Evolutionary conservation across 2,797 vertebrate species (phyloP), one percentile per base, ranked within the genome.

Genomic region (Sebastes minor): DNA sequence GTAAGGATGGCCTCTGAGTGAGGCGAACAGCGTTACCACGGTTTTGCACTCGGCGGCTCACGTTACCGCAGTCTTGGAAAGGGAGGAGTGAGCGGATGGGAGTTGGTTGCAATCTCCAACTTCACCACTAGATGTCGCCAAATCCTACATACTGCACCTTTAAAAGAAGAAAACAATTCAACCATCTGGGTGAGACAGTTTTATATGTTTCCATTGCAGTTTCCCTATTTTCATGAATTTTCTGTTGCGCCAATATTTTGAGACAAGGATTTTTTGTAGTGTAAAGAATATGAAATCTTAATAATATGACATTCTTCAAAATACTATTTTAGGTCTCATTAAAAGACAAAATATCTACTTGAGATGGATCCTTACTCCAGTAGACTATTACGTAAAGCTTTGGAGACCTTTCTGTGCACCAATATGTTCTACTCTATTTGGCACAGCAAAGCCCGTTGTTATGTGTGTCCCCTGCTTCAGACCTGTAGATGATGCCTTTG

Each of bases 401-500:
- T n/a, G 3, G 25, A 61, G 4, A 57, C 23, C 5, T 61, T 65
- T 35, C 12, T 62, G 53, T 75, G 52, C 25, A 55, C 12, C 33
- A 16, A 52, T 35, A 38, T 38, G 30, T 30, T 76, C 14, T 32
- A 25, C 7, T 74, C 22, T 49, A 20, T 46, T 9, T 56, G 14
- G 10, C 3, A 38, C 13, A 33, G 20, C 13, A 20, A 3, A 22
- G 59, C 42, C 3, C 22, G 18, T 2, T 42, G 16, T 33, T 46
- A 33, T 62, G 30, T 68, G 66, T 64, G 61, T 35, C 46, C 4
- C 25, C 38, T 28, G 42, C 52, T 5, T 78, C 96, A 94, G 82
- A 99, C 98, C 98, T 95, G 93, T 99, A 99, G 93, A 99, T 95
- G 91, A 99, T 97, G 87, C 97, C 98, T 89, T 97, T 97, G 89